Evolutionary conservation across 2,797 vertebrate species (phyloP).

Genomic region (Lithobates pipiens): DNA sequence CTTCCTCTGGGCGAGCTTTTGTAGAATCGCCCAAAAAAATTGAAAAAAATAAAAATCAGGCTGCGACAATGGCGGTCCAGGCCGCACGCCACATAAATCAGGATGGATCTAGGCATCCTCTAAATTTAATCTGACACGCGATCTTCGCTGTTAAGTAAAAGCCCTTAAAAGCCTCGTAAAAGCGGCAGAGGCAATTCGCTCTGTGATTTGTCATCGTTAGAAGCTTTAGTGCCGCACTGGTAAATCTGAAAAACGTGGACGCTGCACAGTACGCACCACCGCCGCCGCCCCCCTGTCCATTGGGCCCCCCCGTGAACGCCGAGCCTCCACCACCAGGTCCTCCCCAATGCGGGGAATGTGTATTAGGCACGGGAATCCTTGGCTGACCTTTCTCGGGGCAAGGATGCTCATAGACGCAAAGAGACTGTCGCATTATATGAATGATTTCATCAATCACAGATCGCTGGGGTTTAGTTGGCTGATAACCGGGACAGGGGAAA

Average conservation of each 20-base stretch:
- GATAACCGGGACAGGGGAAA: too few relatives aligned
- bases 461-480: too few relatives aligned
- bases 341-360: too few relatives aligned
- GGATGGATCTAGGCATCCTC: background rate
- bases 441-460: too few relatives aligned
- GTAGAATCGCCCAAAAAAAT: background rate
- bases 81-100: constrained; percentile 2
- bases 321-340: too few relatives aligned
- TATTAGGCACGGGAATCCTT: too few relatives aligned
- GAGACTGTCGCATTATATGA: too few relatives aligned
- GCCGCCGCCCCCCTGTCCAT: background rate
- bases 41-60: background rate
- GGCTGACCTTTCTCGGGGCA: too few relatives aligned
- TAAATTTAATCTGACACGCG: constrained; percentile 43
- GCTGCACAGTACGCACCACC: background rate
- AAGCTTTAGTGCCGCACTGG: background rate
- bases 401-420: too few relatives aligned
- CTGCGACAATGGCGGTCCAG: background rate
- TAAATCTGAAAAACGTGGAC: background rate
- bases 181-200: background rate
- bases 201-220: background rate
- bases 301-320: background rate
- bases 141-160: constrained; percentile 50
- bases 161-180: constrained; percentile 33
- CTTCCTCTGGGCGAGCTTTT: background rate